These are phyloP conservation scores for Ammospiza maritima DNA, from an alignment of 2,797 vertebrate genomes.

Conservation along the genomic window DNA sequence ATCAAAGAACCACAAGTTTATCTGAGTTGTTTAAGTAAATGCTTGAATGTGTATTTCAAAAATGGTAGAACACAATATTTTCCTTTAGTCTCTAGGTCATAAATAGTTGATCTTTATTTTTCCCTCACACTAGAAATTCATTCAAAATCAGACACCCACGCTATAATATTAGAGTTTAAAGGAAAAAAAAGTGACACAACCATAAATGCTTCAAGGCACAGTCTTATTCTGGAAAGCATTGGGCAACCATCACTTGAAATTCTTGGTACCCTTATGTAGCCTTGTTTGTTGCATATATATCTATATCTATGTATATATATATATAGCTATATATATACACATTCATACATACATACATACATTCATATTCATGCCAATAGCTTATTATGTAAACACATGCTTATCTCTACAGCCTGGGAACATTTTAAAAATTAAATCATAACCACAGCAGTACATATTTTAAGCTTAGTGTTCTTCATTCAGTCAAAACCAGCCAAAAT, in stretches of 20 bases:
- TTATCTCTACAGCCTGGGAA: constrained; percentile 20
- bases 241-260: not conserved
- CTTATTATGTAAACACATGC: constrained; percentile 22
- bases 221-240: not conserved
- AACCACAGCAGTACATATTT: not conserved
- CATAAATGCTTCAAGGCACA: not conserved
- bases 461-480: not conserved
- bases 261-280: not conserved
- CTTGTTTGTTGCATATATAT: not conserved
- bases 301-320: not conserved
- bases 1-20: not conserved
- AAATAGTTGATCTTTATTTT: not conserved
- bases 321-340: not conserved
- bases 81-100: not conserved
- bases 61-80: not conserved
- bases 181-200: not conserved
- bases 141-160: not conserved
- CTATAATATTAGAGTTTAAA: not conserved
- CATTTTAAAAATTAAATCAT: not conserved
- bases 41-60: not conserved
- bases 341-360: not conserved
- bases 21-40: not conserved
- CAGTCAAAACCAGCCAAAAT: not conserved
- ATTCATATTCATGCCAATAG: not conserved
- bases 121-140: not conserved